phyloP scores from a whole-genome alignment of 2,888 invertebrate species.

The Volucella inanis region DNA sequence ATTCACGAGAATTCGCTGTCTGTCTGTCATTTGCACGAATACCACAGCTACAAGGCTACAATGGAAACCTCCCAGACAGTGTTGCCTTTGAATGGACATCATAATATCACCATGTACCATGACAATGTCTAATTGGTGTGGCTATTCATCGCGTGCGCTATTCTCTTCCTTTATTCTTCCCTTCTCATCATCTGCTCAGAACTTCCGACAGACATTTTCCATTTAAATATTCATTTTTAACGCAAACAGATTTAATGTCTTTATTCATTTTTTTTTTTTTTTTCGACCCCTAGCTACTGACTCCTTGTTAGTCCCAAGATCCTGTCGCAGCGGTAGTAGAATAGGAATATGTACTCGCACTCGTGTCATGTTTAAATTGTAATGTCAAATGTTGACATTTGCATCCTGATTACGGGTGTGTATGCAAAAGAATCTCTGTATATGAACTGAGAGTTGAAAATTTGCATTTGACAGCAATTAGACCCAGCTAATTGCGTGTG shows the following conservation, averaged over 20 bases:
- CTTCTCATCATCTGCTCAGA: constrained; percentile 24
- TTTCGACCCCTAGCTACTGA: not conserved
- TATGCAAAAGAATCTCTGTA: not conserved
- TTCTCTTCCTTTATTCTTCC: constrained; percentile 67
- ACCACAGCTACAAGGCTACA: constrained; percentile 15
- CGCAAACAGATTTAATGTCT: constrained; percentile 57
- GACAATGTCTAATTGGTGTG: constrained; percentile 18
- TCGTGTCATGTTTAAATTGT: constrained; percentile 39
- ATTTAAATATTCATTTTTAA: constrained; percentile 67
- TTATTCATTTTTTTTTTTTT: constrained; percentile 22
- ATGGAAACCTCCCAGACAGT: constrained; percentile 33
- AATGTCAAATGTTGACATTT: constrained; percentile 69
- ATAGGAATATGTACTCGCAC: not conserved
- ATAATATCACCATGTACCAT: constrained; percentile 44
- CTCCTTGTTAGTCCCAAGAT: constrained; percentile 4
- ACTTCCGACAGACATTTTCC: constrained; percentile 54
- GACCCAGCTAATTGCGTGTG: constrained; percentile 39
- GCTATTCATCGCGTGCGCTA: constrained; percentile 73
- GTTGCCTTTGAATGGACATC: constrained; percentile 42
- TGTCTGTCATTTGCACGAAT: constrained; percentile 56
- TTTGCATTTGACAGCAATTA: constrained; percentile 69
- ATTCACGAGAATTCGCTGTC: constrained; percentile 17
- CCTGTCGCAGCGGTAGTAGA: not conserved
- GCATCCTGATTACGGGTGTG: constrained; percentile 38
- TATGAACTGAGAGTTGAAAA: constrained; percentile 34